phyloP scores from a whole-genome alignment of 2,113 vertebrate species.

The Pardalotus punctatus region DNA sequence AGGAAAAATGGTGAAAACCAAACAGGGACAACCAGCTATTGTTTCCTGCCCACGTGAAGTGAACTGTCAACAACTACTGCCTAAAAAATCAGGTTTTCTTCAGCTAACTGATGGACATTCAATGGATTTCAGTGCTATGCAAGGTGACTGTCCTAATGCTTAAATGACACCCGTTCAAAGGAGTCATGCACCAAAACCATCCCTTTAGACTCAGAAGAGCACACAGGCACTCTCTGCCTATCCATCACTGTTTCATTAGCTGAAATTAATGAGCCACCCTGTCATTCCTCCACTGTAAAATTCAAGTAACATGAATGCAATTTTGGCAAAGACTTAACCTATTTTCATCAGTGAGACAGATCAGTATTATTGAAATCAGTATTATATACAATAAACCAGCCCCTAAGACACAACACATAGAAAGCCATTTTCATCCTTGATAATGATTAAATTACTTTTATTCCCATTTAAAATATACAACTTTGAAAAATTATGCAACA shows the following conservation, averaged over 20 bases:
- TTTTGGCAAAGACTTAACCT: background rate
- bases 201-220: background rate
- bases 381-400: background rate
- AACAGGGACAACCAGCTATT: background rate
- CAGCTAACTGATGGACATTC: background rate
- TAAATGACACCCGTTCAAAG: too few species aligned
- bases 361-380: background rate
- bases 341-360: background rate
- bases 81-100: background rate
- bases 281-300: background rate
- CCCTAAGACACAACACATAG: background rate
- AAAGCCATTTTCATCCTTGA: background rate
- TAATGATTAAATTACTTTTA: slow-evolving; percentile 37
- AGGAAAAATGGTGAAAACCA: background rate
- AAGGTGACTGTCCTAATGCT: background rate
- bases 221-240: accelerated
- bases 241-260: background rate
- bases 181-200: background rate
- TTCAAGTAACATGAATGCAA: background rate
- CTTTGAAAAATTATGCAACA: slow-evolving; percentile 24
- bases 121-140: background rate
- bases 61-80: background rate
- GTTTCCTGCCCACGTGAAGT: accelerated
- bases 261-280: background rate
- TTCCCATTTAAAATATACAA: slow-evolving; percentile 57